phyloP scores from a whole-genome alignment of 1,140 invertebrate genomes.

The Papilio dardanus region DNA sequence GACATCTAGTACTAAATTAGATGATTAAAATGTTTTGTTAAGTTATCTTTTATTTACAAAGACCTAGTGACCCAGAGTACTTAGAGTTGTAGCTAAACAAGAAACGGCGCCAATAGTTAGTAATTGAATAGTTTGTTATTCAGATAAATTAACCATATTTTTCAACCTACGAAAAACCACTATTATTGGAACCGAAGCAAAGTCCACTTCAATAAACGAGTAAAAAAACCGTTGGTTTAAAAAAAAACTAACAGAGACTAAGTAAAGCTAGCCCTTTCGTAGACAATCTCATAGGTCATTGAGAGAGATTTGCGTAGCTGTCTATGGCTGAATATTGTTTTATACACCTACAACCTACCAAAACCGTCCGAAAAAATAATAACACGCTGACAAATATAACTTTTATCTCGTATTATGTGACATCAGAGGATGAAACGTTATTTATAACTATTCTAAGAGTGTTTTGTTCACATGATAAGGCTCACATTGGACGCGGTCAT shows the following conservation, averaged over 20 bases:
- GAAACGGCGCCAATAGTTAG: neutral
- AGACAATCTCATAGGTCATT: too few species aligned
- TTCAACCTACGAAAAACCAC: too few species aligned
- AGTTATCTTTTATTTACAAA: constrained; percentile 5
- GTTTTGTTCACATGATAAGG: constrained; percentile 24
- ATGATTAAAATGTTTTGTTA: constrained; percentile 4
- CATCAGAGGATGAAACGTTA: constrained; percentile 18
- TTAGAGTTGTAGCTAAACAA: neutral
- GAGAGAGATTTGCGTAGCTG: too few species aligned
- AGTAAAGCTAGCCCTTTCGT: too few species aligned
- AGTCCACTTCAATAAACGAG: too few species aligned
- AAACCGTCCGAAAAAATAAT: constrained; percentile 53
- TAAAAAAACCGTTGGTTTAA: too few species aligned
- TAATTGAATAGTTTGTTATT: neutral
- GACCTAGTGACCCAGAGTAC: neutral
- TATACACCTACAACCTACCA: neutral
- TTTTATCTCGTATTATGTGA: constrained; percentile 47
- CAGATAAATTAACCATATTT: neutral
- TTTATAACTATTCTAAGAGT: constrained; percentile 33
- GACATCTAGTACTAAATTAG: neutral
- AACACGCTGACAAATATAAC: constrained; percentile 52
- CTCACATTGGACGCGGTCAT: neutral
- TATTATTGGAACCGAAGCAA: too few species aligned
- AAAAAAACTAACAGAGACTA: too few species aligned
- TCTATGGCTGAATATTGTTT: neutral